Conservation (phyloP, 2,888 invertebrate species). For the Nomada flava region DNA sequence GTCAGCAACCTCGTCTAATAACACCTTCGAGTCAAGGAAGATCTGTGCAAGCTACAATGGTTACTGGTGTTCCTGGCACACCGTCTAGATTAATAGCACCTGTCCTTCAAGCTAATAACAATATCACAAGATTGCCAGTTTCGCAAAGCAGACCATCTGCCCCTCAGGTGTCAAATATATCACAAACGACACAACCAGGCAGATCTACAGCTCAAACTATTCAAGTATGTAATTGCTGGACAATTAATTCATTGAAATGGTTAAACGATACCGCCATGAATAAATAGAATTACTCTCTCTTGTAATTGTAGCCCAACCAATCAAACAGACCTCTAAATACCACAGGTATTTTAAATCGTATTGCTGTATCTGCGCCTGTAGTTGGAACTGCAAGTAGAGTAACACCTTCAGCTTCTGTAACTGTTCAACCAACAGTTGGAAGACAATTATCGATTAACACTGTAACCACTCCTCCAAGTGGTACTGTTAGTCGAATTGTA, state of each 20-base stretch:
- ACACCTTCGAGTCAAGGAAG: constrained; percentile 77
- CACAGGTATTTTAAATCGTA: constrained; percentile 78
- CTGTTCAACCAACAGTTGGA: constrained; percentile 79
- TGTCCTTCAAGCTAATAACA: constrained; percentile 78
- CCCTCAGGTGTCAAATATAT: constrained; percentile 76
- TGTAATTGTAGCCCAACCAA: constrained; percentile 76
- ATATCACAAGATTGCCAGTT: constrained; percentile 78
- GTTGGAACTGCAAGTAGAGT: constrained; percentile 80
- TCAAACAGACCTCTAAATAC: constrained; percentile 76
- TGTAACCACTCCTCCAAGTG: constrained; percentile 72
- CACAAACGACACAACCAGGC: constrained; percentile 76
- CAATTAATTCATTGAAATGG: not conserved
- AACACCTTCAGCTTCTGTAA: constrained; percentile 76
- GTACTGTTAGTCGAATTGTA: constrained; percentile 81
- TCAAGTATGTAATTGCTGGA: constrained; percentile 71
- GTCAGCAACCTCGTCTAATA: constrained; percentile 78
- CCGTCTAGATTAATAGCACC: constrained; percentile 81
- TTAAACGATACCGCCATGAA: not conserved
- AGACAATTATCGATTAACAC: constrained; percentile 80
- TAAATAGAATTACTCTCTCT: constrained; percentile 16
- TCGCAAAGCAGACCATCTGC: constrained; percentile 77
- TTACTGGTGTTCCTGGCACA: constrained; percentile 78
- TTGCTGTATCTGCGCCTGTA: constrained; percentile 80
- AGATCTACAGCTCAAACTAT: constrained; percentile 77
- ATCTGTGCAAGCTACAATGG: constrained; percentile 81